Evolutionary conservation across 2,888 invertebrate genomes (phyloP), one percentile per base, ranked within the genome.

Genomic region (Endotricha flammealis): DNA sequence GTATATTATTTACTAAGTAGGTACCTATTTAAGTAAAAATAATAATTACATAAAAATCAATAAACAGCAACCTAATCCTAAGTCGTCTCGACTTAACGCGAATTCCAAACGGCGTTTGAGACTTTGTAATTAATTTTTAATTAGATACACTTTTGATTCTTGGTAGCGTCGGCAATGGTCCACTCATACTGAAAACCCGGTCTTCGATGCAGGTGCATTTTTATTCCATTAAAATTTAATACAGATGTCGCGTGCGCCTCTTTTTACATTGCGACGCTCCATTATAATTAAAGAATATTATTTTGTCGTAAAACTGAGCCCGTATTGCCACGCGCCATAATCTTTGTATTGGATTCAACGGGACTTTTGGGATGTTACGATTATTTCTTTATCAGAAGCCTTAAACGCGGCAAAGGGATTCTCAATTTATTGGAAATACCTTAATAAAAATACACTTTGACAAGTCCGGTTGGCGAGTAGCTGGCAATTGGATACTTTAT

Each of bases 271-370:
- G 60, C 68, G 64, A 75, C 71, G 73, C 75, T 73, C 69, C 79
- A 77, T 77, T 81, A 80, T 80, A 82, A 85, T 83, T 82, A 81
- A 82, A 76, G 76, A 75, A 76, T 78, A 81, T 81, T 80, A 83
- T 81, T 81, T 80, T 77, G 76, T 76, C 80, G 77, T 83, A 82
- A 83, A 81, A 73, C 53, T 59, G 70, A 57, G 60, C 57, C 57
- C 50, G 55, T 51, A 57, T 64, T 46, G 74, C 64, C 78, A 77
- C 81, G 78, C 71, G 81, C 68, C 74, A 42, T 50, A 50, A 48
- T 48, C 52, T 51, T 53, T n/a, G n/a, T 56, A 62, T 59, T 50
- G 50, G 43, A 53, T 41, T 39, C 53, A 79, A 77, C 82, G 78
- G 81, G 57, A 77, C 63, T 65, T 63, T 54, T 41, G 53, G 44